These are phyloP conservation scores for Limenitis arthemis DNA, from an alignment of 2,888 invertebrate species.

Conservation along the genomic window DNA sequence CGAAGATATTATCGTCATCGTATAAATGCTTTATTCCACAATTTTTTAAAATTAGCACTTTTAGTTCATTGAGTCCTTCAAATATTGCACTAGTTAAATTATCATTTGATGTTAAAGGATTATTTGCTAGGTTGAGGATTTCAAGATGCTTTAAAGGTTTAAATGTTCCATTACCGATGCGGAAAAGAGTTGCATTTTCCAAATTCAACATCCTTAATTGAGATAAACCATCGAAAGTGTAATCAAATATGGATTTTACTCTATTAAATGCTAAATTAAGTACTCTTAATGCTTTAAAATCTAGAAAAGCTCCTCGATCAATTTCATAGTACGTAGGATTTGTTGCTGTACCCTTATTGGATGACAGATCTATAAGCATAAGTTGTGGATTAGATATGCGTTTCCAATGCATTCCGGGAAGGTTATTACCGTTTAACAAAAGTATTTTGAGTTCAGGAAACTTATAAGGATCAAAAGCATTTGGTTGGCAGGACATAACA, in stretches of 20 bases:
- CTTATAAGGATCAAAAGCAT: constrained; percentile 55
- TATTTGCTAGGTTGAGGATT: constrained; percentile 68
- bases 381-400: constrained; percentile 61
- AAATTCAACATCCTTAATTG: constrained; percentile 63
- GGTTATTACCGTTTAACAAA: constrained; percentile 64
- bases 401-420: constrained; percentile 65
- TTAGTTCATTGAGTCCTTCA: constrained; percentile 59
- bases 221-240: constrained; percentile 63
- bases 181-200: constrained; percentile 66
- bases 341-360: constrained; percentile 54
- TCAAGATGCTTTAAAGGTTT: constrained; percentile 50
- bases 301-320: constrained; percentile 58
- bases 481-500: constrained; percentile 54
- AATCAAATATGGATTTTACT: constrained; percentile 61
- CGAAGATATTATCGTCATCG: constrained; percentile 62
- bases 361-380: constrained; percentile 63
- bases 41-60: constrained; percentile 60
- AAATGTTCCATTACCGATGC: constrained; percentile 63
- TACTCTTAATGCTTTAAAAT: constrained; percentile 56
- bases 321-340: constrained; percentile 66
- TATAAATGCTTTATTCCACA: constrained; percentile 60
- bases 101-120: constrained; percentile 56
- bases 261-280: constrained; percentile 70
- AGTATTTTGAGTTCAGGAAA: constrained; percentile 68
- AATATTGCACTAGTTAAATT: constrained; percentile 56